Percentiles rank a stretch among this genome's conserved stretches.
Conservation (phyloP, 2,797 vertebrate genomes). For the Phrynocephalus guinanensis region DNA sequence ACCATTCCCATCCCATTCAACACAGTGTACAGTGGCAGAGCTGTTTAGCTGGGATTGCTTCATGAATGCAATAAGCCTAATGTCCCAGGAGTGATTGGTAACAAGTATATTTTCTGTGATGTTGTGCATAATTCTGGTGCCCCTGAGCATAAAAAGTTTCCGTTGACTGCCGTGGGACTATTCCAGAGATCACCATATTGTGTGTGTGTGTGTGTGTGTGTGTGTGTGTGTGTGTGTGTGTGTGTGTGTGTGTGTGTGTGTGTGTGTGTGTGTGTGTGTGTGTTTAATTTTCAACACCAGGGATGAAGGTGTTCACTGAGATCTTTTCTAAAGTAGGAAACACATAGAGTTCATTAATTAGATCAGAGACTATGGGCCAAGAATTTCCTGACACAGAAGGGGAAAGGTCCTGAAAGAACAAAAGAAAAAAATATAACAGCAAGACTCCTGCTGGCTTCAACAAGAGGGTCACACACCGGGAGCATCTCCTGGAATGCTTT, state of each 20-base stretch:
- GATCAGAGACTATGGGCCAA: conserved; percentile 24
- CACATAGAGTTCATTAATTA: conserved; percentile 48
- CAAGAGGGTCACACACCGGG: conserved; percentile 22
- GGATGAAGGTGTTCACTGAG: conserved; percentile 6
- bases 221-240: not conserved
- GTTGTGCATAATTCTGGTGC: not conserved
- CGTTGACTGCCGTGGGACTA: not conserved
- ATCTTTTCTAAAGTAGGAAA: conserved; percentile 24
- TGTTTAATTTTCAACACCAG: not conserved
- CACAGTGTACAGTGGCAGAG: not conserved
- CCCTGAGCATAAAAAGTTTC: not conserved
- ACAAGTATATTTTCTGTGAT: conserved; percentile 10
- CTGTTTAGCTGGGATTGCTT: not conserved
- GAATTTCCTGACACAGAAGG: conserved; percentile 27
- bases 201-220: not conserved
- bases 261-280: no score
- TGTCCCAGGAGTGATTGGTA: not conserved
- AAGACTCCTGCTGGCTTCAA: conserved; percentile 18
- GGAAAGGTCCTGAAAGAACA: conserved; percentile 2
- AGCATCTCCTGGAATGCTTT: conserved; percentile 32
- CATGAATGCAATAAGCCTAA: conserved; percentile 2
- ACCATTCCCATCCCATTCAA: not conserved
- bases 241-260: no score
- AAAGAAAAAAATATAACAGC: conserved; percentile 1
- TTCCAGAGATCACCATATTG: conserved; percentile 6